phyloP scores from a whole-genome alignment of 2,888 invertebrate genomes.

The Ichneumoninae sp. region DNA sequence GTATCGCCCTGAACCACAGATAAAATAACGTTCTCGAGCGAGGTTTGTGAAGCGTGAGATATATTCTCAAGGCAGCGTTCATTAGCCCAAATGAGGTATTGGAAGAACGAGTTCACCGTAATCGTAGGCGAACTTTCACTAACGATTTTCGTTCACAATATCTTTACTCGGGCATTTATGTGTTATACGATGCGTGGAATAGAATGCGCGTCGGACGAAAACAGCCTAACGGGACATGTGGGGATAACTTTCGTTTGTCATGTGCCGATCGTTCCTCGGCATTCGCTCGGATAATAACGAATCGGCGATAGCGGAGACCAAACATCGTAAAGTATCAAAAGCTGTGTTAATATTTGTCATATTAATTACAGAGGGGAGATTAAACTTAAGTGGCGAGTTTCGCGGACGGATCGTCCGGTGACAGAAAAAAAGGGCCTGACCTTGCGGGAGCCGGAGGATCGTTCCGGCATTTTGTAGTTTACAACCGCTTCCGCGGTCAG shows the following conservation, averaged over 20 bases:
- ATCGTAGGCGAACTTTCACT: conserved; percentile 39
- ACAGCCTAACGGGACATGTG: conserved; percentile 13
- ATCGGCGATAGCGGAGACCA: not conserved
- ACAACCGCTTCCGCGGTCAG: not conserved
- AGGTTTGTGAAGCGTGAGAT: not conserved
- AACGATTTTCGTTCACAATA: conserved; percentile 13
- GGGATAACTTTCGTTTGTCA: conserved; percentile 34
- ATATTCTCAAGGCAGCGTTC: conserved; percentile 18
- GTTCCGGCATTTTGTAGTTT: not conserved
- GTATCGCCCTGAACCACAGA: not conserved
- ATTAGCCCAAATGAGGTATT: conserved; percentile 24
- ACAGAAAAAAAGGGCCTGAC: not conserved
- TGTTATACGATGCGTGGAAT: conserved; percentile 6
- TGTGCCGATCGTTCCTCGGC: conserved; percentile 21
- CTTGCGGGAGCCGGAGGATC: not conserved
- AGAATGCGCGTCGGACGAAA: not conserved
- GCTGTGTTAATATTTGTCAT: not conserved
- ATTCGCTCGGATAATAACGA: not conserved
- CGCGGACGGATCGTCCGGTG: not conserved
- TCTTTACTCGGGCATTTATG: conserved; percentile 3
- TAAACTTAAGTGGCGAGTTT: not conserved
- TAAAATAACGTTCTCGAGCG: conserved; percentile 6
- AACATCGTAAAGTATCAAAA: not conserved
- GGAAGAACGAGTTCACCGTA: conserved; percentile 26
- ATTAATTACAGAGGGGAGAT: not conserved